A percentile compares a stretch with the other conserved stretches of the same genome.
Evolutionary conservation across 2,888 invertebrate species (phyloP).

Genomic region (Lagria hirta): DNA sequence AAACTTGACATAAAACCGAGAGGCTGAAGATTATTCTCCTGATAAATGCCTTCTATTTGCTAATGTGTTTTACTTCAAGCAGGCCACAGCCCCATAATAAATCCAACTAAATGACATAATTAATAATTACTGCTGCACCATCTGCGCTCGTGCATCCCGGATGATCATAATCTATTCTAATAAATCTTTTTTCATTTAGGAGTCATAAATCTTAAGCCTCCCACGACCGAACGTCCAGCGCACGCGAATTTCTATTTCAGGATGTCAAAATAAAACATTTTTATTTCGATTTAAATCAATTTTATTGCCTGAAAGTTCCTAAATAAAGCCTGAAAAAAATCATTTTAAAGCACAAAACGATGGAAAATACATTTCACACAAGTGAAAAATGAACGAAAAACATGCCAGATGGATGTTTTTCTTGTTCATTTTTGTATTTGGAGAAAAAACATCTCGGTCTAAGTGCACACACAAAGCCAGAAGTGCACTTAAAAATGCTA

Average conservation of each 20-base stretch:
- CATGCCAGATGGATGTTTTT: too few relatives aligned
- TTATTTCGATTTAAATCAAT: not conserved
- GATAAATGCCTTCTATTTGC: not conserved
- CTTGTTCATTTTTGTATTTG: too few relatives aligned
- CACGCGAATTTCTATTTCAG: conserved; percentile 28
- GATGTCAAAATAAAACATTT: conserved; percentile 6
- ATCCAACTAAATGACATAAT: conserved; percentile 11
- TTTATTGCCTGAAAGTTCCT: not conserved
- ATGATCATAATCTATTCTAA: conserved; percentile 33
- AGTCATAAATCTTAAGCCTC: conserved; percentile 34
- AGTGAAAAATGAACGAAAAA: not conserved
- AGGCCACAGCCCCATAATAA: not conserved
- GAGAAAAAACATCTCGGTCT: too few relatives aligned
- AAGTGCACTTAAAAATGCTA: too few relatives aligned
- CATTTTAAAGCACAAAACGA: not conserved
- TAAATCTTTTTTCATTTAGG: conserved; percentile 36
- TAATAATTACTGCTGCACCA: conserved; percentile 23
- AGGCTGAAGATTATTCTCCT: too few relatives aligned
- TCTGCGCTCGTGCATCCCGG: conserved; percentile 33
- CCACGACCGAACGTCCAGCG: conserved; percentile 32
- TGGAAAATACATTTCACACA: not conserved
- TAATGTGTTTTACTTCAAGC: not conserved
- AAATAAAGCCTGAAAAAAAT: not conserved
- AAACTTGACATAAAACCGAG: too few relatives aligned
- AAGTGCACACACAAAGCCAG: too few relatives aligned